Evolutionary conservation across 2,113 vertebrate genomes (phyloP).

Genomic region (Carettochelys insculpta): DNA sequence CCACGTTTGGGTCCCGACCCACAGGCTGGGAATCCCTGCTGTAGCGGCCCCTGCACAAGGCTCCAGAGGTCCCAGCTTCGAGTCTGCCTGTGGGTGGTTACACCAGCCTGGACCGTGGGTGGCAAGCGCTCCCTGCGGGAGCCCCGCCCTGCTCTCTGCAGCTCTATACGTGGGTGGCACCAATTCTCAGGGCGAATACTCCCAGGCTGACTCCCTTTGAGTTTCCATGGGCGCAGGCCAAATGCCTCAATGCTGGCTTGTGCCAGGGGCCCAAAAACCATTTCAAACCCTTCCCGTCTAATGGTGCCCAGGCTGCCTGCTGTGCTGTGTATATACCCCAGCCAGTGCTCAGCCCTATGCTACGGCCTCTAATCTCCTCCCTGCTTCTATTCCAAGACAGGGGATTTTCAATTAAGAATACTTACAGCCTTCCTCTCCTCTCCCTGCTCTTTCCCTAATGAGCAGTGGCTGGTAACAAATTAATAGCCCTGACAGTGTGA

Average conservation of each 20-base stretch:
- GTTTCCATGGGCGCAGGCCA: no score
- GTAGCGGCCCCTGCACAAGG: no score
- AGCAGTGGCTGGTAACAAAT: constrained; percentile 47
- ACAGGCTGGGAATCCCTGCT: no score
- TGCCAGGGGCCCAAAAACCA: background rate
- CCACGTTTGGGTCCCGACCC: no score
- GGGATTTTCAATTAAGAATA: constrained; percentile 60
- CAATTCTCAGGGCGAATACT: background rate
- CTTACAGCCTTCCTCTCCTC: constrained; percentile 21
- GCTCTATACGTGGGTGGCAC: background rate
- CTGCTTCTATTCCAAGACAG: constrained; percentile 43
- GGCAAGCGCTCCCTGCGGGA: no score
- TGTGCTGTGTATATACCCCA: background rate
- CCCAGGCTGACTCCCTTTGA: background rate
- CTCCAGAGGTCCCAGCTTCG: no score
- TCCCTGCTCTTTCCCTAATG: constrained; percentile 53
- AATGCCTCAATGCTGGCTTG: no score
- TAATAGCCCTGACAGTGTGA: constrained; percentile 47
- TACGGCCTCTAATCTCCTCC: constrained; percentile 28
- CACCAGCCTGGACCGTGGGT: no score
- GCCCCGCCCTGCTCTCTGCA: no score
- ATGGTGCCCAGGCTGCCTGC: background rate
- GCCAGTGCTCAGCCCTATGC: background rate
- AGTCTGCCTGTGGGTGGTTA: no score
- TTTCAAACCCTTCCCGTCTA: background rate